Percentiles rank a stretch among this genome's conserved stretches.
These are phyloP conservation scores for Carduelis carduelis DNA, from an alignment of 2,797 vertebrate genomes.

Conservation along the genomic window DNA sequence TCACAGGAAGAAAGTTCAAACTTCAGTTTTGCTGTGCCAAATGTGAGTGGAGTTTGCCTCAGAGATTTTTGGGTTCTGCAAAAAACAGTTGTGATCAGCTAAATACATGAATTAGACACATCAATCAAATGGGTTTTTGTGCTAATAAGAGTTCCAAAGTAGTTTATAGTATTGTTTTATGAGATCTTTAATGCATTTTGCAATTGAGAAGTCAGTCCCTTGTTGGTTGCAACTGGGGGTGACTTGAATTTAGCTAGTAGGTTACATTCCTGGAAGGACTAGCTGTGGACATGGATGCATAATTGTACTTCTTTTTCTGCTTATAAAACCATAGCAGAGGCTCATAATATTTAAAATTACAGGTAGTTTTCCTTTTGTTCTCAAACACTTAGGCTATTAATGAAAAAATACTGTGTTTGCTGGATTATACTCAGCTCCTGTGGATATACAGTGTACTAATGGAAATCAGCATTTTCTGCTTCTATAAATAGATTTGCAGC, in stretches of 20 bases:
- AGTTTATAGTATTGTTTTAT: neutral
- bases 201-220: neutral
- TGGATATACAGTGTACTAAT: neutral
- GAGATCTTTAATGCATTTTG: neutral
- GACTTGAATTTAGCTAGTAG: neutral
- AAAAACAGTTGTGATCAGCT: neutral
- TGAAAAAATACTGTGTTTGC: neutral
- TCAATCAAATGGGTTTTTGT: neutral
- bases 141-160: neutral
- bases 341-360: neutral
- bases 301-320: neutral
- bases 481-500: conserved; percentile 10
- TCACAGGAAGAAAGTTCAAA: neutral
- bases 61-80: neutral
- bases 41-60: neutral
- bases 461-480: conserved; percentile 34
- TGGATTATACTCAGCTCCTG: neutral
- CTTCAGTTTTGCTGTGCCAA: neutral
- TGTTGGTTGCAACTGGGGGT: neutral
- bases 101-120: neutral
- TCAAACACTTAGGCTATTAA: neutral
- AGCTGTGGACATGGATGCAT: neutral
- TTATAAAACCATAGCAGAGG: neutral
- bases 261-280: neutral
- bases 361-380: neutral